These are phyloP conservation scores for Excalfactoria chinensis DNA, from an alignment of 2,113 vertebrate species.

Conservation along the genomic window DNA sequence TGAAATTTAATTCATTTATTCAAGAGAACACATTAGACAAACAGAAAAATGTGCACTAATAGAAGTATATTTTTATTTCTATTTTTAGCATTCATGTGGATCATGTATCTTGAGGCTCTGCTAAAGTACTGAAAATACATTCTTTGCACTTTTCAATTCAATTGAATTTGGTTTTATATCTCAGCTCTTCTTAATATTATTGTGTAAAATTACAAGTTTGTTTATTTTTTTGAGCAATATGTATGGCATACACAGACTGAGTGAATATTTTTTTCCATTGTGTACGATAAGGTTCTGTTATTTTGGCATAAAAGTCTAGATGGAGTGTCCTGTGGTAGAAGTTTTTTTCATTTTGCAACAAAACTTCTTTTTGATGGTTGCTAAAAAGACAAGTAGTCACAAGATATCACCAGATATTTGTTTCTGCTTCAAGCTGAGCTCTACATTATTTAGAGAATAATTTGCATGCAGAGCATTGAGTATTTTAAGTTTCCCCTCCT, in stretches of 20 bases:
- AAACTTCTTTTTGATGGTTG: conserved; percentile 62
- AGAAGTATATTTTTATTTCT: neutral
- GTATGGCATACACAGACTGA: conserved; percentile 64
- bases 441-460: conserved; percentile 59
- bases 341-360: conserved; percentile 43
- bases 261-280: conserved; percentile 46
- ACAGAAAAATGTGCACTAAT: neutral
- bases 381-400: conserved; percentile 73
- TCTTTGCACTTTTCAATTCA: conserved; percentile 36
- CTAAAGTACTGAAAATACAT: neutral
- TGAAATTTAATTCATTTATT: neutral
- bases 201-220: conserved; percentile 55
- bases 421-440: conserved; percentile 57
- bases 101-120: neutral
- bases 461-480: conserved; percentile 58
- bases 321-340: conserved; percentile 34
- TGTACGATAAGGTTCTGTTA: conserved; percentile 69
- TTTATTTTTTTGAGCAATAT: conserved; percentile 39
- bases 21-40: neutral
- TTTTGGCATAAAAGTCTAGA: conserved; percentile 58
- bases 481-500: neutral
- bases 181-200: conserved; percentile 63
- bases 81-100: neutral
- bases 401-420: conserved; percentile 73
- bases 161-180: neutral